A percentile compares a stretch with the other conserved stretches of the same genome.
Conservation (phyloP, 2,797 vertebrate genomes). For the Melanogrammus aeglefinus region DNA sequence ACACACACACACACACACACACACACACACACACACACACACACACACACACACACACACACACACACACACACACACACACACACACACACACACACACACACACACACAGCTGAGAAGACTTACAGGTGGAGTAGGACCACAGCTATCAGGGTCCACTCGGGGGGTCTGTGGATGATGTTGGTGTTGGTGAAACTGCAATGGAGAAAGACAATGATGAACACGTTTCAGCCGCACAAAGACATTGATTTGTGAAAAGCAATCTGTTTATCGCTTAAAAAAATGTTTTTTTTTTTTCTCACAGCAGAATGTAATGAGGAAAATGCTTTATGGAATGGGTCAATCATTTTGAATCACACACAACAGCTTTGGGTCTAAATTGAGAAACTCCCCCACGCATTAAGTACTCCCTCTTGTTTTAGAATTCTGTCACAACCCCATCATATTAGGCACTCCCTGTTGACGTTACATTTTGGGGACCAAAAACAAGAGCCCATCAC, state of each 20-base stretch:
- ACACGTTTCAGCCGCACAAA: background rate
- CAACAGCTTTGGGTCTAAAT: background rate
- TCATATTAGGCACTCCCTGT: no score
- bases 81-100: constrained; percentile 7
- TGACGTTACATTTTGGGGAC: no score
- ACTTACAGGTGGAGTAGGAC: constrained; percentile 77
- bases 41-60: constrained; percentile 9
- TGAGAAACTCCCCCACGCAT: constrained; percentile 27
- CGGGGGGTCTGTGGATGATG: constrained; percentile 73
- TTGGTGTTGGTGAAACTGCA: constrained; percentile 73
- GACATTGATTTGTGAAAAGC: background rate
- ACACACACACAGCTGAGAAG: constrained; percentile 6
- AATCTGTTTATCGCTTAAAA: background rate
- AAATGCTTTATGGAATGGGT: background rate
- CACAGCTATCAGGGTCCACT: constrained; percentile 75
- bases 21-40: background rate
- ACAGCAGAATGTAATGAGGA: background rate
- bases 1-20: background rate
- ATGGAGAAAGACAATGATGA: background rate
- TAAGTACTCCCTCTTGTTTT: constrained; percentile 26
- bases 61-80: background rate
- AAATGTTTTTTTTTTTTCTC: background rate
- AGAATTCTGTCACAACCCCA: background rate
- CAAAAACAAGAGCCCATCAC: background rate
- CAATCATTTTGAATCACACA: background rate